Percentiles rank a stretch among this genome's conserved stretches.
These are phyloP conservation scores for Lepidotrigona ventralis DNA, from an alignment of 1,140 invertebrate species.

Conservation along the genomic window DNA sequence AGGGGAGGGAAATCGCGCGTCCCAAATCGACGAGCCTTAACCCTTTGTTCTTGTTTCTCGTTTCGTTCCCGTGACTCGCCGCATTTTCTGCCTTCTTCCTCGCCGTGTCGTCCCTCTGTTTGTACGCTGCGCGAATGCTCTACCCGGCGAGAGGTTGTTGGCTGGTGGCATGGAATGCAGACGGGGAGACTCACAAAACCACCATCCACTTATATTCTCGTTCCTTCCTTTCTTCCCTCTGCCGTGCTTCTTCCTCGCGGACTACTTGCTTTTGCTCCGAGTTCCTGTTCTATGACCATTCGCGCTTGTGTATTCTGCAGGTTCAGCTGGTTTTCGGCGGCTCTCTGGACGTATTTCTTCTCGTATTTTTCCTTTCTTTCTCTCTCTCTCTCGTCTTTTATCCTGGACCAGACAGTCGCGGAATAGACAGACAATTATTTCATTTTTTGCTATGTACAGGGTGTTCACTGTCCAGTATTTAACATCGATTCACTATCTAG, in stretches of 20 bases:
- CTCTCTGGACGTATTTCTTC: background rate
- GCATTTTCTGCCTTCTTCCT: background rate
- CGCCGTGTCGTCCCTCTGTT: background rate
- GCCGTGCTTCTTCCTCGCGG: conserved; percentile 14
- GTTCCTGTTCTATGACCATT: conserved; percentile 24
- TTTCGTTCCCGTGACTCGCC: background rate
- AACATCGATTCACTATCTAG: too few relatives aligned
- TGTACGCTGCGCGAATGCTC: conserved; percentile 3
- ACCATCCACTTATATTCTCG: conserved; percentile 52
- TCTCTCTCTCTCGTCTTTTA: too few relatives aligned
- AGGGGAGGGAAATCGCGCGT: too few relatives aligned
- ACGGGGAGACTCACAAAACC: conserved; percentile 67
- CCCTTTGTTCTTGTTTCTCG: background rate
- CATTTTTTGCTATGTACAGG: too few relatives aligned
- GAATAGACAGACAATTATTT: too few relatives aligned
- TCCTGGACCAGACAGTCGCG: too few relatives aligned
- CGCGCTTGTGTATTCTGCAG: conserved; percentile 10
- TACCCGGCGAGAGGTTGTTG: conserved; percentile 69
- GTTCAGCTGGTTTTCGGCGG: conserved; percentile 21
- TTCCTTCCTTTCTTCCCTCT: conserved; percentile 55
- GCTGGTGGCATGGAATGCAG: conserved; percentile 70
- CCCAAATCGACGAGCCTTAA: background rate
- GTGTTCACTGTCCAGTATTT: too few relatives aligned
- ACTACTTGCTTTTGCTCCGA: conserved; percentile 5
- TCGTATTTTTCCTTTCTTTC: too few relatives aligned